Base-by-base conservation (phyloP, 2,888 invertebrate species). In the Aspidiotus rigidus region DNA sequence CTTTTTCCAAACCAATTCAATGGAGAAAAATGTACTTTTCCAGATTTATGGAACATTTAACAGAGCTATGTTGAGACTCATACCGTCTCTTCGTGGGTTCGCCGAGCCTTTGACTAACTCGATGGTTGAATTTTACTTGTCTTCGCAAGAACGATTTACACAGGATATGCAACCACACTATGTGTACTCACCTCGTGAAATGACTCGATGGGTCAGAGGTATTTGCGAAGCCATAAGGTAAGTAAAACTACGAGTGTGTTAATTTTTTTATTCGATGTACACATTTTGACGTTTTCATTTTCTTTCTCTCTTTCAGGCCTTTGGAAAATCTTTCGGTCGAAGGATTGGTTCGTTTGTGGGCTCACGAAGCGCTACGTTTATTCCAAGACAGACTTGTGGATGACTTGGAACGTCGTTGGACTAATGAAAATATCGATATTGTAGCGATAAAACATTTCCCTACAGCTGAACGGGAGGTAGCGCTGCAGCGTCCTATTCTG, bases 121-220 rank as follows among this genome's bases (percentile, higher is more conserved):
- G 2, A 99, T 99, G 99, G 99, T 99, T 11, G 95, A 96, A 77
- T 92, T 99, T 78, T 99, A 98, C 81, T 83, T 98, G 67, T 86
- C 89, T 7, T 97, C 97, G 7, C 98, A 99, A 81, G 98, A 98
- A 78, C 84, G 89, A 67, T 99, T 99, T 79, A 99, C 99, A 0
- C 98, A 98, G 80, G 99, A 99, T 79, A 98, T 98, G 94, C 99
- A 99, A 79, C 99, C 99, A 1, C 99, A 99, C 80, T 99, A 99
- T 79, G 97, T 99, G 0, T 99, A 99, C 81, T 97, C 97, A 70
- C 99, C 99, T 10, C 84, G 93, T 76, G 99, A 99, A 81, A 93
- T 99, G 94, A 99, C 99, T 0, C 83, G 99, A 77, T 99, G 99
- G 99, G 98, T 99, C 69, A 85, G 99, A 72, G 99, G 99, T 73